A percentile compares a stretch with the other conserved stretches of the same genome.
phyloP scores from a whole-genome alignment of 2,113 vertebrate species.

The Coracopsis vasa region DNA sequence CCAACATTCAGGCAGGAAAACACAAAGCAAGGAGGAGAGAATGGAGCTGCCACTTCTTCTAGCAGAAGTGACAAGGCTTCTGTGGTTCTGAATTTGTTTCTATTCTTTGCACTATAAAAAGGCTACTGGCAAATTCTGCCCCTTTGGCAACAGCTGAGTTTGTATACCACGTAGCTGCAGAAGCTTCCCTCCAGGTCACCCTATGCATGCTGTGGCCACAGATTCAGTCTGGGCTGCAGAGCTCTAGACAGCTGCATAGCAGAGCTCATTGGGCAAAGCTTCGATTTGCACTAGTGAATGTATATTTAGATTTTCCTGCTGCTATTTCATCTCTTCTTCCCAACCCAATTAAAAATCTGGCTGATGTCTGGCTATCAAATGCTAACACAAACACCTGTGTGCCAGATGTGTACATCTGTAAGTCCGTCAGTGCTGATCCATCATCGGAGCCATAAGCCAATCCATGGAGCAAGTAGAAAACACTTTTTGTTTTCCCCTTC shows the following conservation, averaged over 20 bases:
- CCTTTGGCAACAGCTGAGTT: neutral
- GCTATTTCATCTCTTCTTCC: conserved; percentile 14
- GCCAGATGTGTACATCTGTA: conserved; percentile 51
- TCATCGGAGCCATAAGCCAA: neutral
- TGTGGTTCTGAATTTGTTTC: neutral
- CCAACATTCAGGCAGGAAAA: neutral
- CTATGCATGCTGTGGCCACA: neutral
- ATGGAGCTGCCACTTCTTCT: neutral
- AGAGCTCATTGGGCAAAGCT: neutral
- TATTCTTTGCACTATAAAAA: neutral
- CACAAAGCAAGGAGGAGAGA: neutral
- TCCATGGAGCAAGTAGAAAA: neutral
- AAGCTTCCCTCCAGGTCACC: neutral
- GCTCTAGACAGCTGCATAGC: neutral
- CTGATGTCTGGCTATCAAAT: neutral
- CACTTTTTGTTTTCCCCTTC: neutral
- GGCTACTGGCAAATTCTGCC: neutral
- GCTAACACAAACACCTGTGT: conserved; percentile 41
- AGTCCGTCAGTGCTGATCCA: neutral
- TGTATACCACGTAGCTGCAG: neutral
- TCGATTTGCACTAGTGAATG: neutral
- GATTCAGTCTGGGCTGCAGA: neutral
- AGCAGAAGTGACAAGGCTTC: neutral
- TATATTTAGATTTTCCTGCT: conserved; percentile 21
- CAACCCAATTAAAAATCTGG: conserved; percentile 48